These are phyloP conservation scores for Dynastes tityus DNA, from an alignment of 2,888 invertebrate species.

Conservation along the genomic window DNA sequence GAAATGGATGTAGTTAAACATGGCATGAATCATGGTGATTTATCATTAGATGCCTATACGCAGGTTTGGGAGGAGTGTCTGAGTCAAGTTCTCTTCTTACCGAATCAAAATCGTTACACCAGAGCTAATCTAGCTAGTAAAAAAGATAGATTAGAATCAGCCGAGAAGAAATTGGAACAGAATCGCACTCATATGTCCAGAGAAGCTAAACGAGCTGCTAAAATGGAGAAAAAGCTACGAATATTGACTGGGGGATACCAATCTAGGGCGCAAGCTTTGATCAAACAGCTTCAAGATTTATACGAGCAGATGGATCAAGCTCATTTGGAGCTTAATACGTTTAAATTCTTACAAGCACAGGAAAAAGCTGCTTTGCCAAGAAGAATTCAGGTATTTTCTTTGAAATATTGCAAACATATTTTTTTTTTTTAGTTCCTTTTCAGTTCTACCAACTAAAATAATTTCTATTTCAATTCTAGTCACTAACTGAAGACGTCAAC, in stretches of 20 bases:
- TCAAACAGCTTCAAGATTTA: constrained; percentile 90
- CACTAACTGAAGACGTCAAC: constrained; percentile 92
- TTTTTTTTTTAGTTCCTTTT: too few relatives aligned
- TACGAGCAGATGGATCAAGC: constrained; percentile 94
- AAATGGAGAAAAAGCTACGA: constrained; percentile 97
- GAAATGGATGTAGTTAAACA: constrained; percentile 94
- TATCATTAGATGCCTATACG: constrained; percentile 91
- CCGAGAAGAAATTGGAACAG: constrained; percentile 92
- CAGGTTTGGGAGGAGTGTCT: constrained; percentile 98
- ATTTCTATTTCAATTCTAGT: constrained; percentile 71
- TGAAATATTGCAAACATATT: not conserved
- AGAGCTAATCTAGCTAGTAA: constrained; percentile 95
- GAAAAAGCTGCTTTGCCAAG: constrained; percentile 93
- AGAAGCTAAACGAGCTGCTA: constrained; percentile 96
- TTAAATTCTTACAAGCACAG: constrained; percentile 90
- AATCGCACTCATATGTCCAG: constrained; percentile 97
- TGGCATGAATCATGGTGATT: constrained; percentile 96
- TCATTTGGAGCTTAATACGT: constrained; percentile 90
- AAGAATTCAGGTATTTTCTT: constrained; percentile 81
- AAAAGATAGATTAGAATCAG: constrained; percentile 95
- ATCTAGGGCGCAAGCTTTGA: constrained; percentile 82
- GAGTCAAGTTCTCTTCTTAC: constrained; percentile 92
- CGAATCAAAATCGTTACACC: constrained; percentile 83
- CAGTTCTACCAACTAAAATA: not conserved
- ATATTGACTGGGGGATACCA: constrained; percentile 96